Evolutionary conservation across 1,140 invertebrate species (phyloP).

Genomic region (Stenopsyche tienmushanensis): DNA sequence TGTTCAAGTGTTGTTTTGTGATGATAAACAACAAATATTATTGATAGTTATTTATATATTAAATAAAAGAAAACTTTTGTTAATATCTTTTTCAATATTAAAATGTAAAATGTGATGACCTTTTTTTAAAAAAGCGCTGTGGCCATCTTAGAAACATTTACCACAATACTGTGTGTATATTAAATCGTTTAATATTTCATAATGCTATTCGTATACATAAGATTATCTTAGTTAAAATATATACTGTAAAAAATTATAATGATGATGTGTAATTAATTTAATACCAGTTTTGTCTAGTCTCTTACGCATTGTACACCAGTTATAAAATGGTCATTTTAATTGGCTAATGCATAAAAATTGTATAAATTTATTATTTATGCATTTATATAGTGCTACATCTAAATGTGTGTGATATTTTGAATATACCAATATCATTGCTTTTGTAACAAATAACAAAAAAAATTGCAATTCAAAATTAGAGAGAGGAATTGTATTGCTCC

Average conservation of each 20-base stretch:
- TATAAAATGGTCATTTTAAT: not conserved
- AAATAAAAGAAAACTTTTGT: constrained; percentile 20
- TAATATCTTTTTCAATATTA: constrained; percentile 26
- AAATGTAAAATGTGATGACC: constrained; percentile 8
- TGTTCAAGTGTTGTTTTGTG: constrained; percentile 28
- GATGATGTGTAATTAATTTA: constrained; percentile 12
- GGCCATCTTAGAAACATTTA: constrained; percentile 5
- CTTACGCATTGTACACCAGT: constrained; percentile 27
- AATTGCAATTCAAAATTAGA: too few relatives aligned
- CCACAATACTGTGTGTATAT: not conserved
- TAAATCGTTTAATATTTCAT: not conserved
- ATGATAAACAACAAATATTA: not conserved
- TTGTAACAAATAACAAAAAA: too few relatives aligned
- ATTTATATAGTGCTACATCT: not conserved
- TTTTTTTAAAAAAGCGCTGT: constrained; percentile 3
- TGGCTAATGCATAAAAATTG: not conserved
- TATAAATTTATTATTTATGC: not conserved
- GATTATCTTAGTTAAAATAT: not conserved
- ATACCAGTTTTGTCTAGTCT: constrained; percentile 41
- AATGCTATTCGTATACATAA: not conserved
- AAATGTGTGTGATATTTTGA: not conserved
- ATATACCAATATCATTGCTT: too few relatives aligned
- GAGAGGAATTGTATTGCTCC: too few relatives aligned
- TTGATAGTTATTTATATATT: constrained; percentile 12
- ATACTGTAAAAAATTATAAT: not conserved